phyloP scores from a whole-genome alignment of 2,113 vertebrate genomes.

The Microcebus lehilahytsara region DNA sequence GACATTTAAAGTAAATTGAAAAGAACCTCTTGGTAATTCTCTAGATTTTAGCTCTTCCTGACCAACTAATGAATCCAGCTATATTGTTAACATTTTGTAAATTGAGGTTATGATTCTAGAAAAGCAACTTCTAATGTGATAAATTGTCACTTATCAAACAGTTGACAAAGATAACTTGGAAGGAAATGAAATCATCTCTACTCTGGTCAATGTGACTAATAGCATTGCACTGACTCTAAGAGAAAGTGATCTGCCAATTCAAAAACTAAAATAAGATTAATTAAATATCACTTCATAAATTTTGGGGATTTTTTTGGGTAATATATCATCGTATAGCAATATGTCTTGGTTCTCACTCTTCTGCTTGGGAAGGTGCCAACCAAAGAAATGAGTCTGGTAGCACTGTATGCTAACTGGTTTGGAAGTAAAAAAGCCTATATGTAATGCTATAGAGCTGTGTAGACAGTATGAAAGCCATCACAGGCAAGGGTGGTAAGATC shows the following conservation, averaged over 20 bases:
- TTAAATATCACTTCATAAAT: background rate
- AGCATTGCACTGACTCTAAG: background rate
- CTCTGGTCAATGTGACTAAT: background rate
- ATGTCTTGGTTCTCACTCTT: background rate
- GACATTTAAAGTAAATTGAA: background rate
- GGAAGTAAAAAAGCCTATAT: background rate
- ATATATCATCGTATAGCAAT: background rate
- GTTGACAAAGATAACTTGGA: background rate
- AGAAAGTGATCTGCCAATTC: background rate
- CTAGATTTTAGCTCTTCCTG: constrained; percentile 1
- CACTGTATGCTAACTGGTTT: background rate
- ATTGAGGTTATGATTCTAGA: background rate
- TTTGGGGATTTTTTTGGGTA: background rate
- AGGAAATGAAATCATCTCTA: background rate
- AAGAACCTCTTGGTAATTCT: background rate
- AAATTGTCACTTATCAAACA: background rate
- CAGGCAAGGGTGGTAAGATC: background rate
- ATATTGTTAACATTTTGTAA: background rate
- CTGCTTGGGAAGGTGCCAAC: background rate
- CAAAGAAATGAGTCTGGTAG: background rate
- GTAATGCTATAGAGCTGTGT: too few relatives aligned
- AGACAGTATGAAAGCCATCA: background rate
- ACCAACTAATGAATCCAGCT: background rate
- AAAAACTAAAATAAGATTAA: background rate
- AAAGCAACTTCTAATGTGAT: background rate